phyloP scores from a whole-genome alignment of 92 coral and sea anemone species.

The Phenganax subtilis region DNA sequence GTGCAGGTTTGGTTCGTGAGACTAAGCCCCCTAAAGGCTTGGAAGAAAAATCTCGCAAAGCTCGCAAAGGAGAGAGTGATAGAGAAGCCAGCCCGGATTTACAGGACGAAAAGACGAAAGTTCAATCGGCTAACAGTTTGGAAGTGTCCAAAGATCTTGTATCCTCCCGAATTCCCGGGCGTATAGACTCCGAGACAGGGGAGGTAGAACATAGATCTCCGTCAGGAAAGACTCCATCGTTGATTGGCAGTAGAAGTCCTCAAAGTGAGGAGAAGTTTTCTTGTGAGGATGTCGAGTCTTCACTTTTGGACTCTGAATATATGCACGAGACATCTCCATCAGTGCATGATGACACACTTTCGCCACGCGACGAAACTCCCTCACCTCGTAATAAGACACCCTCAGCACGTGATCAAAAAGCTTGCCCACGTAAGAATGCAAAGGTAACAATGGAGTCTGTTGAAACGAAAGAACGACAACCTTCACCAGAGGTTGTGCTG shows the following conservation, averaged over 20 bases:
- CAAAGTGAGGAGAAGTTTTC: neutral
- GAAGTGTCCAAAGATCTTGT: slow-evolving; percentile 8
- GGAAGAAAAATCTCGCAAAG: slow-evolving; percentile 19
- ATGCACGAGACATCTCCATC: neutral
- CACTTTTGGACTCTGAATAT: neutral
- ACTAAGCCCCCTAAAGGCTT: slow-evolving; percentile 31
- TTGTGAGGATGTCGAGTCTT: neutral
- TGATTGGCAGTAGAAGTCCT: neutral
- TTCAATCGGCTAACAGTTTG: neutral
- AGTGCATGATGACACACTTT: neutral
- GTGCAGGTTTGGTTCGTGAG: slow-evolving; percentile 33
- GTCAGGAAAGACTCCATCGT: slow-evolving; percentile 29
- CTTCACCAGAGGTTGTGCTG: slow-evolving; percentile 44
- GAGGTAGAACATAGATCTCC: slow-evolving; percentile 54
- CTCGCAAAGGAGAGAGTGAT: slow-evolving; percentile 7
- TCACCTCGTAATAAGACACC: slow-evolving; percentile 14
- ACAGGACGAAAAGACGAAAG: neutral
- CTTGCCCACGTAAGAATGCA: slow-evolving; percentile 8
- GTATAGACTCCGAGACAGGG: slow-evolving; percentile 93
- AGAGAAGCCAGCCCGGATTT: neutral
- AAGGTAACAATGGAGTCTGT: slow-evolving; percentile 6
- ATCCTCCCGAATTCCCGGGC: slow-evolving; percentile 45
- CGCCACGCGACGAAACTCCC: slow-evolving; percentile 18
- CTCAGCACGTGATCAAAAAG: slow-evolving; percentile 26
- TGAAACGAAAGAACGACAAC: slow-evolving; percentile 32